Conservation (phyloP, 2,888 invertebrate genomes). For the Leptopilina syphax region DNA sequence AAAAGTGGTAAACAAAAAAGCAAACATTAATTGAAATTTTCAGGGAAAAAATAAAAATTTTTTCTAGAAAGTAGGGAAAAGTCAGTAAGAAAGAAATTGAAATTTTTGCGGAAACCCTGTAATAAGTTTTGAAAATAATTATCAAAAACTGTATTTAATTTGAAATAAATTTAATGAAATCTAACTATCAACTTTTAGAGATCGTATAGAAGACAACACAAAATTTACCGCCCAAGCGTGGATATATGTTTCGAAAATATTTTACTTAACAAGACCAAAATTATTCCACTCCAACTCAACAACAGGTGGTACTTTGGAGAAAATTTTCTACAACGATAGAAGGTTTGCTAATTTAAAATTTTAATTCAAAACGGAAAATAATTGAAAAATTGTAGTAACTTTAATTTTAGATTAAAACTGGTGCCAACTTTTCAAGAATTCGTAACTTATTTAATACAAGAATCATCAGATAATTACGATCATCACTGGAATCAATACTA, state of each 20-base stretch:
- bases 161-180: constrained; percentile 5
- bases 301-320: constrained; percentile 60
- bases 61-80: too few species aligned
- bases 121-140: too few species aligned
- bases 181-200: constrained; percentile 59
- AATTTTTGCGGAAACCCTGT: too few species aligned
- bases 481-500: constrained; percentile 73
- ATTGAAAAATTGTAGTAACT: neutral
- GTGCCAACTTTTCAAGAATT: constrained; percentile 74
- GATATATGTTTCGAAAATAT: constrained; percentile 72
- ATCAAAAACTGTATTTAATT: too few species aligned
- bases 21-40: too few species aligned
- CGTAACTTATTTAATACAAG: constrained; percentile 67
- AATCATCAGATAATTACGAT: constrained; percentile 66
- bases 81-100: too few species aligned
- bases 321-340: constrained; percentile 66
- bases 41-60: too few species aligned
- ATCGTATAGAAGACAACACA: constrained; percentile 73
- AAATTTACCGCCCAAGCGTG: constrained; percentile 73
- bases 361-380: neutral
- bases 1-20: too few species aligned
- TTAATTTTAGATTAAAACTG: constrained; percentile 65
- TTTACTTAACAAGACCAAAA: constrained; percentile 70
- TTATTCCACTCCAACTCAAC: constrained; percentile 66
- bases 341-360: constrained; percentile 58